Conservation (phyloP, 2,888 invertebrate genomes). For the Lycaena phlaeas region DNA sequence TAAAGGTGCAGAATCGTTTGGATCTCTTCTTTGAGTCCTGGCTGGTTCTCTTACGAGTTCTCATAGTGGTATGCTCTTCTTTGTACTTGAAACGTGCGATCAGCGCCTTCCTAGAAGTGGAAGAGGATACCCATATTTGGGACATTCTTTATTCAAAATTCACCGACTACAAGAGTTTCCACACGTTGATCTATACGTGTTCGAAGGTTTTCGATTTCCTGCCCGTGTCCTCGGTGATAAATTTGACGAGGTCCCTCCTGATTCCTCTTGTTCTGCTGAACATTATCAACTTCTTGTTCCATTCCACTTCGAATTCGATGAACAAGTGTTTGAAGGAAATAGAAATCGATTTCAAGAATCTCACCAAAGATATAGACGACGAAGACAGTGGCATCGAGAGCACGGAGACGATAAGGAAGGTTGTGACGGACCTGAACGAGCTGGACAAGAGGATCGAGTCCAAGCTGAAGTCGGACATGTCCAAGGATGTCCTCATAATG, state of each 20-base stretch:
- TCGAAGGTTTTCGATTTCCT: conserved; percentile 84
- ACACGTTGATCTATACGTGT: conserved; percentile 85
- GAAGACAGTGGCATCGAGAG: conserved; percentile 70
- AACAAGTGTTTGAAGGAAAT: conserved; percentile 15
- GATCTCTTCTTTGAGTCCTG: conserved; percentile 40
- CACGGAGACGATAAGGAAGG: conserved; percentile 41
- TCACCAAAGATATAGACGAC: conserved; percentile 40
- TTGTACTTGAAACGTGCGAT: conserved; percentile 54
- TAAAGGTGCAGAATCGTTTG: conserved; percentile 38
- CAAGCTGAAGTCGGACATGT: conserved; percentile 22
- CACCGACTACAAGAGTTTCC: conserved; percentile 75
- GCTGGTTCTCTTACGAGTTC: conserved; percentile 36
- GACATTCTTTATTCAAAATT: conserved; percentile 82
- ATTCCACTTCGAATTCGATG: conserved; percentile 34
- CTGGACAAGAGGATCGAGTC: conserved; percentile 27
- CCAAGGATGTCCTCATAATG: conserved; percentile 19
- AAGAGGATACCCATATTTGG: conserved; percentile 79
- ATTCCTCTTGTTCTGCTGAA: conserved; percentile 70
- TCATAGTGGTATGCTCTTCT: conserved; percentile 29
- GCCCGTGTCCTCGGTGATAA: conserved; percentile 63
- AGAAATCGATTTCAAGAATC: conserved; percentile 15
- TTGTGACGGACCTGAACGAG: conserved; percentile 29
- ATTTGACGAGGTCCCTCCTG: conserved; percentile 68
- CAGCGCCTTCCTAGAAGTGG: conserved; percentile 37
- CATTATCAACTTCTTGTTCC: conserved; percentile 40